phyloP scores from a whole-genome alignment of 2,797 vertebrate species.

The Tadarida brasiliensis region DNA sequence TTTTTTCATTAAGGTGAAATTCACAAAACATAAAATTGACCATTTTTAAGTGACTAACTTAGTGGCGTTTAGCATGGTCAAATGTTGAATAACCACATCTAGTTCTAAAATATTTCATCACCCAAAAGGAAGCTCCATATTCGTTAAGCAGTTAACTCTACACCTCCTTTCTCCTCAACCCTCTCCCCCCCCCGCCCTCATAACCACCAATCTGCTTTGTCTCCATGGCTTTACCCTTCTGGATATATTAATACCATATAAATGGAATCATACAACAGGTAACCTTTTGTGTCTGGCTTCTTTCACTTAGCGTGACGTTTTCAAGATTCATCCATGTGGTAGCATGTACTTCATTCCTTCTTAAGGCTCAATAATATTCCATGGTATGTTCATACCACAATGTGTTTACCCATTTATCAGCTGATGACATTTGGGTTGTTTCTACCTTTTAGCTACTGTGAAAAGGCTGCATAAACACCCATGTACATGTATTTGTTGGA shows the following conservation, averaged over 20 bases:
- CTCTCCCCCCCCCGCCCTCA: not conserved
- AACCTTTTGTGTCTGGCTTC: not conserved
- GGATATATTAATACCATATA: not conserved
- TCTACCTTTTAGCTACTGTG: too few species aligned
- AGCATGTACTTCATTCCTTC: not conserved
- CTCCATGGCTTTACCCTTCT: not conserved
- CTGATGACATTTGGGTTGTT: too few species aligned
- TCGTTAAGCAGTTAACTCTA: not conserved
- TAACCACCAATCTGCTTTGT: not conserved
- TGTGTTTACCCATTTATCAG: too few species aligned
- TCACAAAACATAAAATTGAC: not conserved
- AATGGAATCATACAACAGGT: not conserved
- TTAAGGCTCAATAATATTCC: not conserved
- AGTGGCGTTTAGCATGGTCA: too few species aligned
- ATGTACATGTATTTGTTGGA: too few species aligned
- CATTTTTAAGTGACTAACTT: not conserved
- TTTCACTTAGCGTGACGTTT: not conserved
- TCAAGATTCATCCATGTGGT: not conserved
- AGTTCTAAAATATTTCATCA: too few species aligned
- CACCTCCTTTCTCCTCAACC: not conserved
- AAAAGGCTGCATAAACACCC: too few species aligned
- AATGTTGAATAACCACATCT: too few species aligned
- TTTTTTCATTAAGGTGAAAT: not conserved
- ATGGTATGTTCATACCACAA: too few species aligned
- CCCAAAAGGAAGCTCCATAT: too few species aligned